Conservation (phyloP, 2,113 vertebrate species). For the Mola mola region DNA sequence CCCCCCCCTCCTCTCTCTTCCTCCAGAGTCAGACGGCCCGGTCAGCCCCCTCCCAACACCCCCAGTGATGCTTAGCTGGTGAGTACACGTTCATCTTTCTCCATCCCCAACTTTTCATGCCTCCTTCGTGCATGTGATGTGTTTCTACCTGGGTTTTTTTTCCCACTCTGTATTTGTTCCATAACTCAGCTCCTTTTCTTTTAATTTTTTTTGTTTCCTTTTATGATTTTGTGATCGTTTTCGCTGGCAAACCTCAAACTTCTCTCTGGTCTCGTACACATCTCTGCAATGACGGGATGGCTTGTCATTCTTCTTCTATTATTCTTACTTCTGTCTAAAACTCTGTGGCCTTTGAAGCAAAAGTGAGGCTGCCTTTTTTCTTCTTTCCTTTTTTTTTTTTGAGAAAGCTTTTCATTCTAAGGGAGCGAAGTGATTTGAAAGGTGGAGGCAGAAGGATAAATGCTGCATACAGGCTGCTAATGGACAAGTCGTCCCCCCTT, state of each 20-base stretch:
- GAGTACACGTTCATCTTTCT: slow-evolving; percentile 65
- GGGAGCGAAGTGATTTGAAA: slow-evolving; percentile 67
- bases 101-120: slow-evolving; percentile 1
- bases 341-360: slow-evolving; percentile 41
- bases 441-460: slow-evolving; percentile 32
- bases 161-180: neutral
- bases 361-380: slow-evolving; percentile 32
- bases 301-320: slow-evolving; percentile 10
- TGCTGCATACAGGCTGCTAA: slow-evolving; percentile 31
- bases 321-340: slow-evolving; percentile 24
- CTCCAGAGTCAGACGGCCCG: slow-evolving; percentile 63
- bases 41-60: slow-evolving; percentile 44
- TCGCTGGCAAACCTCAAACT: slow-evolving; percentile 17
- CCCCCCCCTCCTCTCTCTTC: slow-evolving; percentile 41
- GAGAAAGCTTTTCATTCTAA: slow-evolving; percentile 61
- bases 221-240: too few relatives aligned
- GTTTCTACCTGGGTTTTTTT: slow-evolving; percentile 1
- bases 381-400: slow-evolving; percentile 21
- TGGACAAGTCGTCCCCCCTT: slow-evolving; percentile 22
- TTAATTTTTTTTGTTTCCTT: neutral
- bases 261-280: neutral
- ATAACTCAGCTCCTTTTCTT: neutral
- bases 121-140: neutral
- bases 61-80: slow-evolving; percentile 81
- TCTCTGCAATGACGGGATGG: slow-evolving; percentile 1